Conservation (phyloP, 2,888 invertebrate genomes). For the Griposia aprilina region DNA sequence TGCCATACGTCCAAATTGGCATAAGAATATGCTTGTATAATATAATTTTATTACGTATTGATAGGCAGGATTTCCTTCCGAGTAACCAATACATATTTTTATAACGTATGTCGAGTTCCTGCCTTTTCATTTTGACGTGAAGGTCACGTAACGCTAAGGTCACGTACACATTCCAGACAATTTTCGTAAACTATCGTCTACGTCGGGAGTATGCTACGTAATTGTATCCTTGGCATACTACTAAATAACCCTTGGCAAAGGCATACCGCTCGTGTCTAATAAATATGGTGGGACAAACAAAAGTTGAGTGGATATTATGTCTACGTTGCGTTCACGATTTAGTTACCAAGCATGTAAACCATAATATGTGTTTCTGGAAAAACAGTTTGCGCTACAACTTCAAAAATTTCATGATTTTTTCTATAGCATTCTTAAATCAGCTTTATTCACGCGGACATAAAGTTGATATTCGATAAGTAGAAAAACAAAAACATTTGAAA, state of each 20-base stretch:
- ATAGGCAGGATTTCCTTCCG: no score
- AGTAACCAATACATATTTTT: no score
- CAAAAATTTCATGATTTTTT: not conserved
- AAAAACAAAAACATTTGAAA: not conserved
- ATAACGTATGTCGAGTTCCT: no score
- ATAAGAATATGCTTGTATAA: no score
- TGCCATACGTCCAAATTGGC: no score
- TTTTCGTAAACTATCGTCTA: not conserved
- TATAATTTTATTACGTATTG: no score
- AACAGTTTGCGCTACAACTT: not conserved
- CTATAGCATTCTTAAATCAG: not conserved
- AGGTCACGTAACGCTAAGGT: no score
- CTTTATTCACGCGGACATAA: not conserved
- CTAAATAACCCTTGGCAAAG: constrained; percentile 15
- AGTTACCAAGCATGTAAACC: not conserved
- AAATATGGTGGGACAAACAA: constrained; percentile 47
- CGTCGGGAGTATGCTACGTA: constrained; percentile 8
- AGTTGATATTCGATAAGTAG: not conserved
- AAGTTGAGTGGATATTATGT: not conserved
- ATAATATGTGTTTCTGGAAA: not conserved
- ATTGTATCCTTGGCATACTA: constrained; percentile 35
- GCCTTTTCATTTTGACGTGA: no score
- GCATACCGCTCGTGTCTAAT: constrained; percentile 9
- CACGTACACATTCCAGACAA: not conserved
- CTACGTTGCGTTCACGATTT: not conserved